phyloP scores from a whole-genome alignment of 2,888 invertebrate species.

The Pheosia gnoma region DNA sequence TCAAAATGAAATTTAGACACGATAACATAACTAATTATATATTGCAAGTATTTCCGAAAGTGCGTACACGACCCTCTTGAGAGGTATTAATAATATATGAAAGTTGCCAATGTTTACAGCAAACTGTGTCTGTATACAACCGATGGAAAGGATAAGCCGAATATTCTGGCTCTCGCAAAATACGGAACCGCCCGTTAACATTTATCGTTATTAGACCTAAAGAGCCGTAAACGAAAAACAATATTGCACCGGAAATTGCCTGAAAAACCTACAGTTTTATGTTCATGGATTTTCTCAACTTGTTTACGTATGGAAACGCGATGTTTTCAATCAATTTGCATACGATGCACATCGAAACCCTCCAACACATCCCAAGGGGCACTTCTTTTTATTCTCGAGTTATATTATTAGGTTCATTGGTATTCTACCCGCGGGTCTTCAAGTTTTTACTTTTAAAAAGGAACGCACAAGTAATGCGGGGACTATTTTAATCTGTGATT shows the following conservation, averaged over 20 bases:
- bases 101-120: neutral
- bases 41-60: too few relatives aligned
- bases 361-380: conserved; percentile 35
- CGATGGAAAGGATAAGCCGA: neutral
- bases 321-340: conserved; percentile 30
- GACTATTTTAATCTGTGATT: neutral
- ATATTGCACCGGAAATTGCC: neutral
- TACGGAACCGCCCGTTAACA: neutral
- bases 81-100: too few relatives aligned
- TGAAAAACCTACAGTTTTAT: neutral
- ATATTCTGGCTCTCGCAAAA: conserved; percentile 1
- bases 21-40: too few relatives aligned
- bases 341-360: conserved; percentile 32
- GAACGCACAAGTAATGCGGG: neutral
- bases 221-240: neutral
- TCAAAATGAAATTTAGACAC: too few relatives aligned
- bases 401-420: conserved; percentile 43
- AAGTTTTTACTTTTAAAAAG: conserved; percentile 1
- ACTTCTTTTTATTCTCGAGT: conserved; percentile 42
- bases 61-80: too few relatives aligned
- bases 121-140: neutral
- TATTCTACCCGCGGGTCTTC: neutral
- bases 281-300: neutral
- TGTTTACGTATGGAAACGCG: neutral
- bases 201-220: neutral